A percentile compares a stretch with the other conserved stretches of the same genome.
phyloP scores from a whole-genome alignment of 2,113 vertebrate genomes.

The Arvicanthis niloticus region DNA sequence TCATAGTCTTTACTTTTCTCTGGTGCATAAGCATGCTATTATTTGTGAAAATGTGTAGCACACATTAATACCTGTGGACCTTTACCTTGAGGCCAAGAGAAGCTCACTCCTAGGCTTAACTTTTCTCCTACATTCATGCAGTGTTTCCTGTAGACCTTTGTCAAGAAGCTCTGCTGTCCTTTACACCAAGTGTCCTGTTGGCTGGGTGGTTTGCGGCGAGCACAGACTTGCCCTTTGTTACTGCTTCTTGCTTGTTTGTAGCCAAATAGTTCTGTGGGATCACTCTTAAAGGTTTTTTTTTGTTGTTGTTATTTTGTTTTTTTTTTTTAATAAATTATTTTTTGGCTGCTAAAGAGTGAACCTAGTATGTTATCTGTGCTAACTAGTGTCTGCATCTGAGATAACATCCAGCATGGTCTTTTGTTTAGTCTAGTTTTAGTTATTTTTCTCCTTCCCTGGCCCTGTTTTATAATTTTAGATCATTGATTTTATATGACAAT shows the following conservation, averaged over 20 bases:
- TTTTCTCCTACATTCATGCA: background rate
- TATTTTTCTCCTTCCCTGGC: background rate
- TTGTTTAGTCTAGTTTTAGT: background rate
- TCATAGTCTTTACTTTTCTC: slow-evolving; percentile 35
- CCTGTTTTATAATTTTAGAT: background rate
- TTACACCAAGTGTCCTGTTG: background rate
- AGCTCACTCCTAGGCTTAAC: background rate
- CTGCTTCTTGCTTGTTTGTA: background rate
- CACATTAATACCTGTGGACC: background rate
- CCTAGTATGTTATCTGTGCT: background rate
- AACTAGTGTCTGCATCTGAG: background rate
- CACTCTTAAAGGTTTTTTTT: background rate
- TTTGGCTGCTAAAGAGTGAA: background rate
- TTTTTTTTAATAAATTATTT: background rate
- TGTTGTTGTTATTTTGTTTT: too few relatives aligned
- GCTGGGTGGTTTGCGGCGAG: background rate
- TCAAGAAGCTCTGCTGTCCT: background rate
- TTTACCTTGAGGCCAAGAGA: background rate
- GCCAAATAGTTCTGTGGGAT: background rate
- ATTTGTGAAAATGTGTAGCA: background rate
- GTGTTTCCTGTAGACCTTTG: background rate
- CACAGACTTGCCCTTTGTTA: slow-evolving; percentile 3
- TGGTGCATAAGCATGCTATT: background rate
- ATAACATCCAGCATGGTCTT: background rate
- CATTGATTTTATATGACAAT: background rate